phyloP scores from a whole-genome alignment of 2,797 vertebrate species.

The Zenarchopterus dispar region DNA sequence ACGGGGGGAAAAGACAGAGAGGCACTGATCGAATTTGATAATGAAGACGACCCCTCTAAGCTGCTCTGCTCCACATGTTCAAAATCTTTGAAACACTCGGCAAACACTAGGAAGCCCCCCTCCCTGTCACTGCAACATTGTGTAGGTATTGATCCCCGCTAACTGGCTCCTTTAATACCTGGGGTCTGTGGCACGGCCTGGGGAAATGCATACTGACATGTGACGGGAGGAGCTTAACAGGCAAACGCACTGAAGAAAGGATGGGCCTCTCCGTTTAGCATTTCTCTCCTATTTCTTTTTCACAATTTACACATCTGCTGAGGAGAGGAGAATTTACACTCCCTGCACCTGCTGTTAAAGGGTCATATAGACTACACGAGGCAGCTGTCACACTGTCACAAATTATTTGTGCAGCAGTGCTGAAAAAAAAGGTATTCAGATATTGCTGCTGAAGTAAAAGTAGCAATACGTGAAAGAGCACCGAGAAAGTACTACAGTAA shows the following conservation, averaged over 20 bases:
- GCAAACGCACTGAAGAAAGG: constrained; percentile 76
- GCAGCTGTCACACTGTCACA: constrained; percentile 73
- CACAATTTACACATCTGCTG: constrained; percentile 83
- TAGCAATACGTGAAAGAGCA: neutral
- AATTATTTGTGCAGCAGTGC: constrained; percentile 54
- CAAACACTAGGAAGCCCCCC: constrained; percentile 77
- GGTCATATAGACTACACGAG: constrained; percentile 46
- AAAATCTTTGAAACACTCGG: constrained; percentile 76
- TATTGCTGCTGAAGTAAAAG: neutral
- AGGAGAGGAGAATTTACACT: constrained; percentile 67
- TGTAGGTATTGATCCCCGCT: constrained; percentile 84
- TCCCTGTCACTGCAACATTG: constrained; percentile 80
- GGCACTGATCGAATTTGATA: constrained; percentile 84
- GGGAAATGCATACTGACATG: constrained; percentile 82
- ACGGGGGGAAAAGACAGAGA: constrained; percentile 65
- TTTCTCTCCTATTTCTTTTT: constrained; percentile 77
- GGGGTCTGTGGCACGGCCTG: constrained; percentile 68
- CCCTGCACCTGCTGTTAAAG: constrained; percentile 77
- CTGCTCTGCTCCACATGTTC: constrained; percentile 83
- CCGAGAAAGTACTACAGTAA: neutral
- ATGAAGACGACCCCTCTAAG: constrained; percentile 85
- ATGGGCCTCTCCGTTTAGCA: constrained; percentile 79
- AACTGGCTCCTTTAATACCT: constrained; percentile 82
- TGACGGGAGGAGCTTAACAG: constrained; percentile 78
- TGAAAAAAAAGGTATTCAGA: constrained; percentile 18